A percentile compares a stretch with the other conserved stretches of the same genome.
phyloP scores from a whole-genome alignment of 2,888 invertebrate genomes.

The Drosophila borealis region DNA sequence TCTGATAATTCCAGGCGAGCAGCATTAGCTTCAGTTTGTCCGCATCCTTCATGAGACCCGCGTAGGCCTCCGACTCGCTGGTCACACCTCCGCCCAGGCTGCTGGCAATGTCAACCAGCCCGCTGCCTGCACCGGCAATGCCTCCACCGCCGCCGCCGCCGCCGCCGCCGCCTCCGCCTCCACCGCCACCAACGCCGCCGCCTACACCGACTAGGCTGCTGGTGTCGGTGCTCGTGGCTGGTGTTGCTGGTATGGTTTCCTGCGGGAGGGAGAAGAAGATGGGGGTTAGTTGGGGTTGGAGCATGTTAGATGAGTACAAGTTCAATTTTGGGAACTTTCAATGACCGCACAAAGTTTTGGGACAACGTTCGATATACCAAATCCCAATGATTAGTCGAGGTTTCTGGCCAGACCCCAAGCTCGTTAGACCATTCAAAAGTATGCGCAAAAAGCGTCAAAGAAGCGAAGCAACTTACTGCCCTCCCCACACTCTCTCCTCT shows the following conservation, averaged over 20 bases:
- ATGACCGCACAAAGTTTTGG: slow-evolving; percentile 75
- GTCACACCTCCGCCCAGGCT: slow-evolving; percentile 59
- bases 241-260: slow-evolving; percentile 83
- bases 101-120: slow-evolving; percentile 62
- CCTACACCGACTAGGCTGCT: slow-evolving; percentile 68
- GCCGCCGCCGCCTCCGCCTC: slow-evolving; percentile 53
- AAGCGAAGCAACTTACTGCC: too few relatives aligned
- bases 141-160: slow-evolving; percentile 35
- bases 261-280: slow-evolving; percentile 33
- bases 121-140: slow-evolving; percentile 33
- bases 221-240: slow-evolving; percentile 76
- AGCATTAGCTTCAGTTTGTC: slow-evolving; percentile 95
- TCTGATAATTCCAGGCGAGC: slow-evolving; percentile 95
- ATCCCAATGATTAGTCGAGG: slow-evolving; percentile 74
- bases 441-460: slow-evolving; percentile 69
- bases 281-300: neutral
- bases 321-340: slow-evolving; percentile 50
- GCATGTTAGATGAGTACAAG: slow-evolving; percentile 31
- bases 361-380: slow-evolving; percentile 71
- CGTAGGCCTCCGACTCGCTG: slow-evolving; percentile 82
- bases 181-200: slow-evolving; percentile 48
- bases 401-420: slow-evolving; percentile 37
- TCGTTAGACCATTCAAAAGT: slow-evolving; percentile 74
- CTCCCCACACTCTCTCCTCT: neutral
- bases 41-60: slow-evolving; percentile 90